Percentiles rank a stretch among this genome's conserved stretches.
phyloP scores from a whole-genome alignment of 2,797 vertebrate genomes.

The Oryzias sinensis region DNA sequence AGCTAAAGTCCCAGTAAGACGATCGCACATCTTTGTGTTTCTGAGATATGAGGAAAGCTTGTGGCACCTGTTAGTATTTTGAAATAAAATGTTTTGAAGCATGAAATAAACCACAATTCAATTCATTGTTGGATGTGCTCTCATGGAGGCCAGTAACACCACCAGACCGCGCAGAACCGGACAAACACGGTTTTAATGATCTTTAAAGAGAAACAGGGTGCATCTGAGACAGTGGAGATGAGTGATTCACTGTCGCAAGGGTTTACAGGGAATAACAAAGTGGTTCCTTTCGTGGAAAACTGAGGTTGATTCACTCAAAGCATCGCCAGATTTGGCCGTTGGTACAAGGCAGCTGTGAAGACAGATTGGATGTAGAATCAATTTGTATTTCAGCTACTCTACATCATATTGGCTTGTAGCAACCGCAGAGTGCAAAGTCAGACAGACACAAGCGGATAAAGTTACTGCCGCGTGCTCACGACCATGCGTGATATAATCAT shows the following conservation, averaged over 20 bases:
- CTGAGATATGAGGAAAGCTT: too few relatives aligned
- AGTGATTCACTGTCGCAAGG: background rate
- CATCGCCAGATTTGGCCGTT: slow-evolving; percentile 23
- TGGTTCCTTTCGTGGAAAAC: slow-evolving; percentile 41
- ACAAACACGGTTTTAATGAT: slow-evolving; percentile 20
- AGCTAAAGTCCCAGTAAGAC: too few relatives aligned
- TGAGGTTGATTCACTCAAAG: slow-evolving; percentile 23
- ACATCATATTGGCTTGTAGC: slow-evolving; percentile 46
- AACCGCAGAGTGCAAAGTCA: slow-evolving; percentile 63
- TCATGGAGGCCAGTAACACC: slow-evolving; percentile 21
- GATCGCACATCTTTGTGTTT: too few relatives aligned
- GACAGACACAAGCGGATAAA: slow-evolving; percentile 54
- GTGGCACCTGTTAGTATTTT: too few relatives aligned
- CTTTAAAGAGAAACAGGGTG: background rate
- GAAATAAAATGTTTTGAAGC: too few relatives aligned
- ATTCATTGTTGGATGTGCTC: slow-evolving; percentile 19
- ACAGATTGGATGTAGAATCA: slow-evolving; percentile 67
- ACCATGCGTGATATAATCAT: slow-evolving; percentile 50
- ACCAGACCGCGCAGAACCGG: slow-evolving; percentile 24
- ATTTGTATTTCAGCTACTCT: slow-evolving; percentile 60
- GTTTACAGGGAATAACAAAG: slow-evolving; percentile 11
- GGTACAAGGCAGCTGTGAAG: slow-evolving; percentile 37
- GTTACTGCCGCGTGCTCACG: slow-evolving; percentile 62
- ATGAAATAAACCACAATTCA: slow-evolving; percentile 23
- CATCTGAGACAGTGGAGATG: background rate